Evolutionary conservation across 2,888 invertebrate species (phyloP).

Genomic region (Pardosa pseudoannulata): DNA sequence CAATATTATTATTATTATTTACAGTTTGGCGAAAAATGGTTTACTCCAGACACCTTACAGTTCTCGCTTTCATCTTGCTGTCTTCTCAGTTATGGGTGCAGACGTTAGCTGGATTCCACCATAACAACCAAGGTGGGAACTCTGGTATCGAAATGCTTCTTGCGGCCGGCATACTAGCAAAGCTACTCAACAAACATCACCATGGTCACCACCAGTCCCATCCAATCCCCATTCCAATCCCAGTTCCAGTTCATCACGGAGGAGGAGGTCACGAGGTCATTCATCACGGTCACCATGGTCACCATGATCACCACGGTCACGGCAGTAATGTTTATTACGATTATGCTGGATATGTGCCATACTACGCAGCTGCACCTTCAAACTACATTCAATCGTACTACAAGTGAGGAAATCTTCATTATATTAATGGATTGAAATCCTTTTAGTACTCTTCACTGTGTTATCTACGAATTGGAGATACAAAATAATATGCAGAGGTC

Average conservation of each 20-base stretch:
- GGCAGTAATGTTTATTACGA: slow-evolving; percentile 42
- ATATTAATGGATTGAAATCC: no score
- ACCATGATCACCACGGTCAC: slow-evolving; percentile 61
- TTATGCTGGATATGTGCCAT: slow-evolving; percentile 31
- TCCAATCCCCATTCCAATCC: slow-evolving; percentile 61
- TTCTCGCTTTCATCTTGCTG: background rate
- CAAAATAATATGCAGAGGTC: no score
- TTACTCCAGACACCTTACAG: background rate
- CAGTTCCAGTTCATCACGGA: slow-evolving; percentile 47
- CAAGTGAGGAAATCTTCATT: no score
- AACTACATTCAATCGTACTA: slow-evolving; percentile 49
- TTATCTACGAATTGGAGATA: no score
- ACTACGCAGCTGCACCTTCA: slow-evolving; percentile 42
- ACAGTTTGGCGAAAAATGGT: background rate
- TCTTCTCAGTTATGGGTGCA: background rate
- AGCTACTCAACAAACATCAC: slow-evolving; percentile 49
- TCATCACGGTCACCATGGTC: slow-evolving; percentile 33
- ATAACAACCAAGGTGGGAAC: slow-evolving; percentile 14
- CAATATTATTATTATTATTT: background rate
- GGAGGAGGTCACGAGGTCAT: slow-evolving; percentile 10
- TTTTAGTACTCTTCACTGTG: no score
- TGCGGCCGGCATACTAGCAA: slow-evolving; percentile 60
- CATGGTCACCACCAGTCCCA: slow-evolving; percentile 56
- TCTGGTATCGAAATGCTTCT: slow-evolving; percentile 65
- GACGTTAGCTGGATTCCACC: slow-evolving; percentile 14